Percentiles rank a stretch among this genome's conserved stretches.
These are phyloP conservation scores for Acronicta leporina DNA, from an alignment of 2,888 invertebrate species.

Conservation along the genomic window DNA sequence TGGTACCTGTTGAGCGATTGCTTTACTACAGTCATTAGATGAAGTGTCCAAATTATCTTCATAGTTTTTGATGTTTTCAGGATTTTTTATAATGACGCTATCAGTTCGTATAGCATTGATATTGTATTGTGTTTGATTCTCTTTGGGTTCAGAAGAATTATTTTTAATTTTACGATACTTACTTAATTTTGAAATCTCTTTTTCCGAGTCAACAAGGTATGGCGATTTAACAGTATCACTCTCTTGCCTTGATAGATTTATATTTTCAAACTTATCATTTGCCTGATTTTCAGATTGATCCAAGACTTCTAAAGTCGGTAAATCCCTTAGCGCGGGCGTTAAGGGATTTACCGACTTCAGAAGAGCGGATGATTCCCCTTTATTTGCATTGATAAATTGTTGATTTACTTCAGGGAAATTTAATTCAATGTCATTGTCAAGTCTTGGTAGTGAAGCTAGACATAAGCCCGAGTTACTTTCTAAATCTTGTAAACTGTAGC, in stretches of 20 bases:
- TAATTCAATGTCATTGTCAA: conserved; percentile 85
- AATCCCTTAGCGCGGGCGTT: conserved; percentile 59
- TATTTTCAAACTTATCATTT: conserved; percentile 39
- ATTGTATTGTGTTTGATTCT: conserved; percentile 53
- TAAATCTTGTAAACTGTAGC: conserved; percentile 80
- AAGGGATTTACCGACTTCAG: no score
- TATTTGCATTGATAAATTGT: conserved; percentile 85
- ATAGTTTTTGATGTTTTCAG: conserved; percentile 73
- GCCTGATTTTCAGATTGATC: conserved; percentile 52
- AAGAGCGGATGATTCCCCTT: conserved; percentile 67
- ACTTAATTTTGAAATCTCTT: conserved; percentile 76
- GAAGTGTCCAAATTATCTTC: conserved; percentile 58
- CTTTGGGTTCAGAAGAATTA: conserved; percentile 51
- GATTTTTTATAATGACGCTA: conserved; percentile 86
- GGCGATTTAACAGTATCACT: conserved; percentile 48
- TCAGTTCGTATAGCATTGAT: conserved; percentile 73
- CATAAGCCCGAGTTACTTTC: conserved; percentile 83
- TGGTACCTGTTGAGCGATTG: conserved; percentile 51
- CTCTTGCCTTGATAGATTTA: conserved; percentile 33
- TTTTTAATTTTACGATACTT: conserved; percentile 79
- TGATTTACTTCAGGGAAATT: conserved; percentile 86
- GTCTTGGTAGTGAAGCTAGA: conserved; percentile 80
- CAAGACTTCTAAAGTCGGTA: conserved; percentile 61
- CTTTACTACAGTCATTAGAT: conserved; percentile 32
- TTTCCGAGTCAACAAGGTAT: conserved; percentile 64